Base-by-base conservation (phyloP, 2,888 invertebrate species). In the Heteromyza rotundicornis region DNA sequence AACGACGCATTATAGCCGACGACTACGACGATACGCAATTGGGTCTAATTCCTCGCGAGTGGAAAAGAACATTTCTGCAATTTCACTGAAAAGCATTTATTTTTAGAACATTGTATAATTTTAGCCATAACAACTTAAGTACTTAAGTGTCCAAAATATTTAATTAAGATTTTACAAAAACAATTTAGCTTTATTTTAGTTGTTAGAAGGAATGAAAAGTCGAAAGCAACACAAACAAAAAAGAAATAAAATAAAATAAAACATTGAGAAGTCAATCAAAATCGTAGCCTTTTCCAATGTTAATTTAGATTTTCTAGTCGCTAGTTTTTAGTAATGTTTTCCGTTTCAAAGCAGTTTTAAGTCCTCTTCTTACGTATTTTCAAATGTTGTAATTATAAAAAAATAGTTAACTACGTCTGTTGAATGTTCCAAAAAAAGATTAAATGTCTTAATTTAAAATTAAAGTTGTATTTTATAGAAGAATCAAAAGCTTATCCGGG, bases 1-100 rank as follows among this genome's bases (percentile, higher is more conserved):
- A 79, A 78, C 64, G 78, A 79, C 64, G 78, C 76, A 49, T 79
- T 78, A 78, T 79, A 79, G 76, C 78, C 76, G 57, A 70, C 67
- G 62, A n/a, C n/a, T n/a, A n/a, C n/a, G n/a, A n/a, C n/a, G n/a
- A n/a, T n/a, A n/a, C 73, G 76, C 53, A 70, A 74, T 62, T 78
- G 78, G 76, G 72, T 78, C 40, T 79, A 78, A 74, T 57, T 44
- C 36, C 20, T 2, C 7, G 32, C 7, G 16, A 35, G 5, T 2
- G 36, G 20, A 8, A 10, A 49, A n/a, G 20, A 19, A 51, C 32
- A 40, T 20, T 16, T 19, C 32, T 19, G 32, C n/a, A 51, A 36
- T 50, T 56, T 56, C 55, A 47, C 24, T 51, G 56, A 56, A 60
- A 27, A 47, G 56, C 60, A 60, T 60, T 60, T 60, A 60, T 60